phyloP scores from a whole-genome alignment of 2,797 vertebrate species.

The Lepus oiostolus region DNA sequence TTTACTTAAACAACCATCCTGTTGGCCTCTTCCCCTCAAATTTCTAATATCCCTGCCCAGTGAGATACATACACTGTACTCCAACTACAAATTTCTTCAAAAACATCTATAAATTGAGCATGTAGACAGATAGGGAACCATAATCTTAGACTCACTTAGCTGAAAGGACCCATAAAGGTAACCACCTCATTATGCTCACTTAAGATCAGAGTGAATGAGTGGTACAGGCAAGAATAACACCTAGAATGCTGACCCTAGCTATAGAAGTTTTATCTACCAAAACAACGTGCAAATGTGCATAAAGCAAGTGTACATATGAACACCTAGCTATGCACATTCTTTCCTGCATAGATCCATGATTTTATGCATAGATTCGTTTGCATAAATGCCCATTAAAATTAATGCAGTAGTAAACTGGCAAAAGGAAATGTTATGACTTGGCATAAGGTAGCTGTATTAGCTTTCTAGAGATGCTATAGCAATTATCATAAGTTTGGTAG shows the following conservation, averaged over 20 bases:
- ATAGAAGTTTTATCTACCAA: neutral
- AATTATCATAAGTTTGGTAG: slow-evolving; percentile 33
- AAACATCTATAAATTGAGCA: neutral
- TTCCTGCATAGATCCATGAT: neutral
- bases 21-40: neutral
- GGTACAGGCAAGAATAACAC: neutral
- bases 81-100: slow-evolving; percentile 11
- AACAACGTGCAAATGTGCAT: slow-evolving; percentile 4
- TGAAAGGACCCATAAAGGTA: slow-evolving; percentile 39
- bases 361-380: slow-evolving; percentile 35
- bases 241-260: neutral
- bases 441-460: neutral
- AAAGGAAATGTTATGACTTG: slow-evolving; percentile 27
- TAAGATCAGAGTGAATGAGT: neutral
- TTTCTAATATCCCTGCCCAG: neutral
- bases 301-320: neutral
- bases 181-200: neutral
- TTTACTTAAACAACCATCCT: slow-evolving; percentile 20
- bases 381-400: neutral
- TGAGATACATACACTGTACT: neutral
- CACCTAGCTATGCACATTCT: neutral
- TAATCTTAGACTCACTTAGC: slow-evolving; percentile 12
- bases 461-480: slow-evolving; percentile 15
- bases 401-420: neutral
- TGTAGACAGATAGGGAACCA: neutral